These are phyloP conservation scores for human (Homo sapiens) DNA, from an alignment of 2,113 vertebrate genomes.

Conservation along the genomic window GRCh38 chr5:51748001-51748500, in stretches of 20 bases:
- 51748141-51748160: background rate
- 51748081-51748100: background rate
- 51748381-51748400: background rate
- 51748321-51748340: too few species aligned
- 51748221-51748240: background rate
- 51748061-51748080: fast-evolving
- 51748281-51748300: background rate
- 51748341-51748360: background rate
- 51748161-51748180: background rate
- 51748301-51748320: background rate
- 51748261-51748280: background rate
- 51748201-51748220: background rate
- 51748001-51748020: background rate
- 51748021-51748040: background rate
- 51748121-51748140: background rate
- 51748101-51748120: background rate
- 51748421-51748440: background rate
- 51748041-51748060: background rate
- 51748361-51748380: background rate
- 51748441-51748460: background rate
- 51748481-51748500: background rate
- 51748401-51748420: background rate
- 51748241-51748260: background rate
- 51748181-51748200: background rate
- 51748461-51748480: background rate